Evolutionary conservation across 2,888 invertebrate species (phyloP).

Genomic region (Sarcophaga rosellei): DNA sequence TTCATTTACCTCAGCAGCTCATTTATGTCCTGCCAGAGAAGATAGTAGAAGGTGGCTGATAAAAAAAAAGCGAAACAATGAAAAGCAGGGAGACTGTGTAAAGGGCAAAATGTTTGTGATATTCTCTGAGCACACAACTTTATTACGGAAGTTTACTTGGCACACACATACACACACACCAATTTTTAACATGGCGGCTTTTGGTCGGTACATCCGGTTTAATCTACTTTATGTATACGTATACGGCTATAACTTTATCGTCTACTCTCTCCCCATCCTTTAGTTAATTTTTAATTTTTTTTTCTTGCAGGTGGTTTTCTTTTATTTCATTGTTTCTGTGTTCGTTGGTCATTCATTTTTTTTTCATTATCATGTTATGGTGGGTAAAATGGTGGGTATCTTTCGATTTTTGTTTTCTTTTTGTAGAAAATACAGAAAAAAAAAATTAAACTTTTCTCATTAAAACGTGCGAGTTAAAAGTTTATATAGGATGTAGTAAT

Average conservation of each 20-base stretch:
- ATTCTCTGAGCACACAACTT: conserved; percentile 75
- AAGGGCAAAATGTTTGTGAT: conserved; percentile 8
- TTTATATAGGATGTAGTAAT: conserved; percentile 67
- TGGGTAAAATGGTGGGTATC: conserved; percentile 18
- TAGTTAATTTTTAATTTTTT: conserved; percentile 33
- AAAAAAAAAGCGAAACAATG: not conserved
- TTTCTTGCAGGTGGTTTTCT: conserved; percentile 57
- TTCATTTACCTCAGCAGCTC: conserved; percentile 15
- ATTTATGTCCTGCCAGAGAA: conserved; percentile 27
- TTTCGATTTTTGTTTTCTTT: conserved; percentile 69
- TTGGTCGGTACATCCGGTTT: conserved; percentile 58
- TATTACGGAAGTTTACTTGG: conserved; percentile 75
- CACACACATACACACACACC: conserved; percentile 67
- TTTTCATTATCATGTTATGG: not conserved
- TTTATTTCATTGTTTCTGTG: conserved; percentile 41
- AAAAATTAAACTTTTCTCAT: conserved; percentile 80
- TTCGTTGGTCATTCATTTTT: conserved; percentile 11
- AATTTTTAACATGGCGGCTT: conserved; percentile 68
- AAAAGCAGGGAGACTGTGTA: conserved; percentile 26
- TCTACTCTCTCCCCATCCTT: not conserved
- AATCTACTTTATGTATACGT: conserved; percentile 21
- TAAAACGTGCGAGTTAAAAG: conserved; percentile 76
- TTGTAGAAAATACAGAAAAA: conserved; percentile 69
- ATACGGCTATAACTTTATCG: conserved; percentile 10
- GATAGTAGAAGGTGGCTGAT: conserved; percentile 30